phyloP scores from a whole-genome alignment of 2,888 invertebrate genomes.

The Melitaea athalia region DNA sequence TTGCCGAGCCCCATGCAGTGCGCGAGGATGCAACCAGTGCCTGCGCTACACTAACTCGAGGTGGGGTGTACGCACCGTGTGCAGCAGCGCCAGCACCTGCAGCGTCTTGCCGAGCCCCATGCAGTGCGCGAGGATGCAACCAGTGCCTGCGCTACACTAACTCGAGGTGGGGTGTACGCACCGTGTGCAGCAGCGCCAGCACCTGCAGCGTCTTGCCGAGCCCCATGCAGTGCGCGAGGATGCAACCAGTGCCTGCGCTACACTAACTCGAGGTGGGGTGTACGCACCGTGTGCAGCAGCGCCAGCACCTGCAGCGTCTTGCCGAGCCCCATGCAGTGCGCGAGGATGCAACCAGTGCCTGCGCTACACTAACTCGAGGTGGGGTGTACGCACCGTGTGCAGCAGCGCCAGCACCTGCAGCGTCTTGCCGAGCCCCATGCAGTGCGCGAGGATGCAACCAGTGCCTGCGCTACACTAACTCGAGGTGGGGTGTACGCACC shows the following conservation, averaged over 20 bases:
- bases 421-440: neutral
- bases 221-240: neutral
- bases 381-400: neutral
- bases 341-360: neutral
- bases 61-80: slow-evolving; percentile 69
- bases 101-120: neutral
- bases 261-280: neutral
- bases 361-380: neutral
- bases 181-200: slow-evolving; percentile 1
- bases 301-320: slow-evolving; percentile 1
- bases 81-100: slow-evolving; percentile 87
- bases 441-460: neutral
- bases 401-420: slow-evolving; percentile 1
- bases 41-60: slow-evolving; percentile 78
- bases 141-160: neutral
- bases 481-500: neutral
- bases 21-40: slow-evolving; percentile 90
- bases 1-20: slow-evolving; percentile 99
- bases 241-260: neutral
- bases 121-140: neutral
- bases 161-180: neutral
- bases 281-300: neutral
- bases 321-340: neutral
- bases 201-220: neutral
- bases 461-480: neutral